A percentile compares a stretch with the other conserved stretches of the same genome.
phyloP scores from a whole-genome alignment of 2,888 invertebrate species.

The Drosophila nr. fundita region DNA sequence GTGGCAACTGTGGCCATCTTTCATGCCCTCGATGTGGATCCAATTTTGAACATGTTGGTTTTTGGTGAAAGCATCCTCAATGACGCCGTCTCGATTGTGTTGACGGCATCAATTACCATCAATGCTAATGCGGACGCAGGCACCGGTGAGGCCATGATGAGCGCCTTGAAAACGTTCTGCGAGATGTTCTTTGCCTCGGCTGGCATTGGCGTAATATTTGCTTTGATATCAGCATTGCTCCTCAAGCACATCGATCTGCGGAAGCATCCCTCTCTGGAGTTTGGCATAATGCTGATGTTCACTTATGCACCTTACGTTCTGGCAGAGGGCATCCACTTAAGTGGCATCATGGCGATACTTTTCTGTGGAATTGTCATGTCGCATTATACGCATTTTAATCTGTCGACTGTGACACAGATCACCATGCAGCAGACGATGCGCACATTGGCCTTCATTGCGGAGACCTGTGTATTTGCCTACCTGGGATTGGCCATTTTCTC shows the following conservation, averaged over 20 bases:
- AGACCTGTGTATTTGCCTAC: slow-evolving; percentile 99
- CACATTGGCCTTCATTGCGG: slow-evolving; percentile 98
- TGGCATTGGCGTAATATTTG: slow-evolving; percentile 97
- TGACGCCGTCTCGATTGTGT: slow-evolving; percentile 99
- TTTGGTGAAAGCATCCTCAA: slow-evolving; percentile 94
- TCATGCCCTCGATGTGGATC: slow-evolving; percentile 98
- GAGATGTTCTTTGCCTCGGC: slow-evolving; percentile 99
- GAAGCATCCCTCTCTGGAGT: slow-evolving; percentile 98
- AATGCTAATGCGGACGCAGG: slow-evolving; percentile 88
- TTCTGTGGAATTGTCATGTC: slow-evolving; percentile 99
- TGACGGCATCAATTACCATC: slow-evolving; percentile 94
- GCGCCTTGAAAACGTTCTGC: slow-evolving; percentile 95
- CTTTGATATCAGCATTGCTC: slow-evolving; percentile 95
- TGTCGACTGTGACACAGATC: slow-evolving; percentile 99
- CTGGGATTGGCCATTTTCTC: slow-evolving; percentile 91
- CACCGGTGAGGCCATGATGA: slow-evolving; percentile 93
- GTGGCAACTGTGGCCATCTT: slow-evolving; percentile 99
- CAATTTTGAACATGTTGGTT: slow-evolving; percentile 99
- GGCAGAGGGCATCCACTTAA: slow-evolving; percentile 97
- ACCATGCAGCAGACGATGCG: slow-evolving; percentile 99
- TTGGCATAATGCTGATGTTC: slow-evolving; percentile 99
- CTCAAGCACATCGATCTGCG: slow-evolving; percentile 98
- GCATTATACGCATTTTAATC: slow-evolving; percentile 99
- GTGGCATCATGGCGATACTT: slow-evolving; percentile 99
- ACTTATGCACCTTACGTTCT: slow-evolving; percentile 99